Evolutionary conservation across 2,797 vertebrate species (phyloP).

Genomic region (Coreius guichenoti): DNA sequence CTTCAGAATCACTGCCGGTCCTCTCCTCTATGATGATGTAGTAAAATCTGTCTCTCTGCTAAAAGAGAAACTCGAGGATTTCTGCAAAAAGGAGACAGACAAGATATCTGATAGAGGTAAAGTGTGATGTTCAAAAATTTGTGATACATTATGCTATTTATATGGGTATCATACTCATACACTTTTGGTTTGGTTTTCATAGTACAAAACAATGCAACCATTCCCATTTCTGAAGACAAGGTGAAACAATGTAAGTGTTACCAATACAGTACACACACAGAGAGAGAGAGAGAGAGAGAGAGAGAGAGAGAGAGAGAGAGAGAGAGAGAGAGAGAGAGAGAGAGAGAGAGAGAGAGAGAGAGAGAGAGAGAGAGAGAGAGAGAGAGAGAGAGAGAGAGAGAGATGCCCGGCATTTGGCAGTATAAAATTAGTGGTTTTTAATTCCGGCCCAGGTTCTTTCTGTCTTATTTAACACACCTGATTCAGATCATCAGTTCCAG

Average conservation of each 20-base stretch:
- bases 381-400: too few species aligned
- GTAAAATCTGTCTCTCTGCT: slow-evolving; percentile 48
- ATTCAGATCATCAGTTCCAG: too few species aligned
- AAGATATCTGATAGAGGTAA: slow-evolving; percentile 38
- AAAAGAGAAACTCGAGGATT: slow-evolving; percentile 35
- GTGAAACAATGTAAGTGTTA: slow-evolving; percentile 40
- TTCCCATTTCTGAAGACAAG: slow-evolving; percentile 27
- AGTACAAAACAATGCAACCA: slow-evolving; percentile 40
- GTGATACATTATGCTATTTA: too few species aligned
- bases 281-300: too few species aligned
- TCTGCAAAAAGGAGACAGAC: slow-evolving; percentile 35
- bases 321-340: too few species aligned
- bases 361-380: too few species aligned
- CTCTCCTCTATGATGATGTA: slow-evolving; percentile 34
- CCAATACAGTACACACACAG: neutral
- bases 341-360: too few species aligned
- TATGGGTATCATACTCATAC: neutral
- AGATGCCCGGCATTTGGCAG: too few species aligned
- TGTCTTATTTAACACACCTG: too few species aligned
- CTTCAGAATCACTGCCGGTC: neutral
- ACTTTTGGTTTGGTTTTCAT: neutral
- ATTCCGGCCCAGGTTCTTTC: too few species aligned
- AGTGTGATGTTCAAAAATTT: neutral
- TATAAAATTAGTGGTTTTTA: too few species aligned
- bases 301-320: too few species aligned